Base-by-base conservation (phyloP, 2,888 invertebrate genomes). In the Meliscaeva auricollis region DNA sequence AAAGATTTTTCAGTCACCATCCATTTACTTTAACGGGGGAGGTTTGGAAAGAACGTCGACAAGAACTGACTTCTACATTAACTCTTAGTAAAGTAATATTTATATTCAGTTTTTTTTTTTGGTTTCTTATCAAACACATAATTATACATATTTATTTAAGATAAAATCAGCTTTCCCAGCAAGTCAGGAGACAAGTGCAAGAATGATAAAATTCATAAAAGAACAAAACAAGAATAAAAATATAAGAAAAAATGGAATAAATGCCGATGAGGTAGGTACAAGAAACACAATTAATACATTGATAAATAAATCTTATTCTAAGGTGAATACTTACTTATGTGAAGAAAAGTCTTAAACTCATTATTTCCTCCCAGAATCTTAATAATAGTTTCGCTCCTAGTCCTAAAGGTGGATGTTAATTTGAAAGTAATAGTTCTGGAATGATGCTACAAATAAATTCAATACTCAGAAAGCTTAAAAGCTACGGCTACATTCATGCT, bases 21-120 rank as follows among this genome's bases (percentile, higher is more conserved):
- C 93, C 93, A 0, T 93, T 94, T 84, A 80, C 90, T 0, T 84
- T 93, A 22, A 91, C 90, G 11, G 93, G 93, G 0, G 90, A 92
- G 13, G 89, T 91, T 84, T 94, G 94, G 94, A 93, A 93, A 78
- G 89, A 90, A 1, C 89, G 92, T 1, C 90, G 94, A 7, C 89
- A 90, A 0, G 93, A 93, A 87, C 87, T 94, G 15, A 93, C 93
- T 0, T 93, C 93, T 0, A 93, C 93, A 1, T 92, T 94, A 32
- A 93, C 94, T 0, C 89, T 90, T 11, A 92, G 92, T 50, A 93
- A 93, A 80, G 93, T 93, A 90, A 87, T 46, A 35, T 68, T 46
- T 13, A 8, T 44, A 52, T 44, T 11, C 48, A 13, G 1, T 17
- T 15, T 50, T 5, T n/a, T 11, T 8, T 22, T 20, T 3, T 11